Evolutionary conservation across 1,140 invertebrate species (phyloP).

Genomic region (Episyrphus balteatus): DNA sequence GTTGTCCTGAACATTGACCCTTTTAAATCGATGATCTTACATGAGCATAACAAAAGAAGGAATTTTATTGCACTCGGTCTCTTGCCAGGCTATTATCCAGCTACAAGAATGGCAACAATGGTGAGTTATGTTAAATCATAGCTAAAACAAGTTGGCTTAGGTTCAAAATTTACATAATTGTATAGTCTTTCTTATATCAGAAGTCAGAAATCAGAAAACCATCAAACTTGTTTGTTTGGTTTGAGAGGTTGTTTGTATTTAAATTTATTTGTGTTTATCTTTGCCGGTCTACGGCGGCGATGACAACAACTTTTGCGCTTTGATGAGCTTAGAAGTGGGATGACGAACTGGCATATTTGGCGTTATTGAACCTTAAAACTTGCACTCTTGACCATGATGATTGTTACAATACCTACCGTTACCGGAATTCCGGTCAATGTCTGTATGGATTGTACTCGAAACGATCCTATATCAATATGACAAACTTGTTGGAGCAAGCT

Average conservation of each 20-base stretch:
- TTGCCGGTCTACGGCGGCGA: no score
- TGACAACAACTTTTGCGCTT: not conserved
- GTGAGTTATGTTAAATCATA: constrained; percentile 6
- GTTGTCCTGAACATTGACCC: constrained; percentile 21
- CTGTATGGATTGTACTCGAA: constrained; percentile 23
- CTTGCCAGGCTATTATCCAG: constrained; percentile 30
- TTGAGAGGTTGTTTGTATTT: not conserved
- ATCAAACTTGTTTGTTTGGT: no score
- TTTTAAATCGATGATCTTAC: constrained; percentile 21
- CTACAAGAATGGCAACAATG: constrained; percentile 32
- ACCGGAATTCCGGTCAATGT: constrained; percentile 28
- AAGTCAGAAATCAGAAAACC: no score
- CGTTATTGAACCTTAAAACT: constrained; percentile 26
- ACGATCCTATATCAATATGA: constrained; percentile 23
- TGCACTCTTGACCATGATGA: constrained; percentile 32
- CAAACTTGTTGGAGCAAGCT: constrained; percentile 24
- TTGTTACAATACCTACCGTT: constrained; percentile 30
- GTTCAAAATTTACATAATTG: not conserved
- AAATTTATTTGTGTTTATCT: not conserved
- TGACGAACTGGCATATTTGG: constrained; percentile 32
- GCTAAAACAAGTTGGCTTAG: no score
- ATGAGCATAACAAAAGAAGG: constrained; percentile 28
- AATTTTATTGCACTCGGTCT: constrained; percentile 28
- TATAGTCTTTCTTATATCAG: no score
- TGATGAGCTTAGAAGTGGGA: constrained; percentile 23